Base-by-base conservation (phyloP, 2,888 invertebrate species). In the Philaethria dido region DNA sequence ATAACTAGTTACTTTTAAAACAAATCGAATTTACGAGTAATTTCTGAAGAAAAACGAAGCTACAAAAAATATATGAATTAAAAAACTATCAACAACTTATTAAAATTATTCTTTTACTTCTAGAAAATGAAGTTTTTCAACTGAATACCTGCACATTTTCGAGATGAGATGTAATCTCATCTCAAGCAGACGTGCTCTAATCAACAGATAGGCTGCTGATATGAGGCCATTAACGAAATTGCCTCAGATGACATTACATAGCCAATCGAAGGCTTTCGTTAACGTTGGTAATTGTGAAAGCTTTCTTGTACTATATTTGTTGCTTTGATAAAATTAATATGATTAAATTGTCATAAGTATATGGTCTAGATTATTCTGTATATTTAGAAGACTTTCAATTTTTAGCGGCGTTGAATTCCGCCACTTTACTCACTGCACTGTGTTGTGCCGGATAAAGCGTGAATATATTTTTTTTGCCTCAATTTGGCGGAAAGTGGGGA, bases 161-260 rank as follows among this genome's bases (percentile, higher is more conserved):
- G 9, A 13, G 36, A 48, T 57, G n/a, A 47, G 36, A 60, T 60
- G 45, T 29, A 25, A 44, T 60, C 57, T 47, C 48, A 29, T 50
- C 42, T 16, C 55, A 54, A 54, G 59, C 65, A 71, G 73, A 74
- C 74, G 71, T 69, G 73, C 69, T 73, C 71, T 75, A 75, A 78
- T 76, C 77, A 78, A 67, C 63, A 66, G 55, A 69, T 57, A 69
- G 73, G 75, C 70, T 69, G 70, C 68, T 72, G 75, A 73, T 73
- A 74, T 67, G 61, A 64, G 60, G 64, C 73, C 77, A 76, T 78
- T 78, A 78, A 75, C 73, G 75, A 73, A 77, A 78, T 76, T 75
- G 75, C 73, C 73, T 64, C 68, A 67, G 66, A 68, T 64, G 61
- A 69, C 57, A 50, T 65, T 65, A 72, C 57, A 29, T 47, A 50